These are phyloP conservation scores for Trachelipus rathkii DNA, from an alignment of 1,140 invertebrate species.

Conservation along the genomic window DNA sequence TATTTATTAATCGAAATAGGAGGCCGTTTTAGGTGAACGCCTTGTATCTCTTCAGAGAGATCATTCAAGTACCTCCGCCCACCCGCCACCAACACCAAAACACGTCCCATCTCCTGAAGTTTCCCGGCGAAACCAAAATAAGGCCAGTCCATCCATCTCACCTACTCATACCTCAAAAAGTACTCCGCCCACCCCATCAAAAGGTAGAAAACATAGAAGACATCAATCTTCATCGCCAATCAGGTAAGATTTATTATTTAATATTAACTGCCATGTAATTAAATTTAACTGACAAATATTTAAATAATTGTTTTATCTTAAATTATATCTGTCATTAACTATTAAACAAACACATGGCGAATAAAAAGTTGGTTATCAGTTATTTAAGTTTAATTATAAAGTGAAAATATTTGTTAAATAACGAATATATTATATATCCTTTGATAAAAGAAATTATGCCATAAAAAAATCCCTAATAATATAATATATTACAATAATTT, in stretches of 20 bases:
- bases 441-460: too few relatives aligned
- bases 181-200: conserved; percentile 58
- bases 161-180: conserved; percentile 41
- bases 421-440: too few relatives aligned
- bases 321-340: too few relatives aligned
- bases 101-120: conserved; percentile 31
- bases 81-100: conserved; percentile 45
- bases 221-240: conserved; percentile 75
- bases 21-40: conserved; percentile 40
- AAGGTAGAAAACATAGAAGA: conserved; percentile 65
- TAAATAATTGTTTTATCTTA: too few relatives aligned
- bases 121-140: conserved; percentile 39
- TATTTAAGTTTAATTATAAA: too few relatives aligned
- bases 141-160: conserved; percentile 38
- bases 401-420: too few relatives aligned
- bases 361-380: too few relatives aligned
- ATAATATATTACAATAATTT: too few relatives aligned
- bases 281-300: too few relatives aligned
- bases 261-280: too few relatives aligned
- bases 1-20: conserved; percentile 17
- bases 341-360: too few relatives aligned
- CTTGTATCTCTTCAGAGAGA: conserved; percentile 43
- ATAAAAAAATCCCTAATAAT: too few relatives aligned
- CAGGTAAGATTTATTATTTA: conserved; percentile 49
- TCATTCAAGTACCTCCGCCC: conserved; percentile 34